Percentiles rank a stretch among this genome's conserved stretches.
phyloP scores from a whole-genome alignment of 1,140 invertebrate species.

The Drosophila lini region DNA sequence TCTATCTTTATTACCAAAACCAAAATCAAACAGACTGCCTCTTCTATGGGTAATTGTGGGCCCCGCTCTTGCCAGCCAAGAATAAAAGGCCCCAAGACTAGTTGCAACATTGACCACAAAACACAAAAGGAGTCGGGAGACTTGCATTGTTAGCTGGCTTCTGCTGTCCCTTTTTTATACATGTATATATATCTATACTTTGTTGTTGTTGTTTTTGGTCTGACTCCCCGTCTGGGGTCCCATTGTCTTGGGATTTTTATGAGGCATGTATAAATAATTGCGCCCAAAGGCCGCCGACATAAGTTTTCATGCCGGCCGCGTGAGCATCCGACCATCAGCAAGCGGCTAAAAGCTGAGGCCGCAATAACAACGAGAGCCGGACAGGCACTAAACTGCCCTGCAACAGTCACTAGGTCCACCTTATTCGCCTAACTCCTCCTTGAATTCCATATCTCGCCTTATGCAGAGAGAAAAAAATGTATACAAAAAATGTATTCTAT shows the following conservation, averaged over 20 bases:
- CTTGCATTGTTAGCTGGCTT: conserved; percentile 59
- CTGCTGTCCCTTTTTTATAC: conserved; percentile 10
- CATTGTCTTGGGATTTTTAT: conserved; percentile 83
- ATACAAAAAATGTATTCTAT: too few species aligned
- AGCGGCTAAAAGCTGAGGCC: conserved; percentile 35
- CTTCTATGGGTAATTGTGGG: conserved; percentile 41
- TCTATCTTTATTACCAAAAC: conserved; percentile 52
- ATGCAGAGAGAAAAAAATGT: conserved; percentile 1
- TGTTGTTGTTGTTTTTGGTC: conserved; percentile 17
- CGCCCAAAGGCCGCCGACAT: conserved; percentile 82
- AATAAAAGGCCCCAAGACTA: conserved; percentile 58
- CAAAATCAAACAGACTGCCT: conserved; percentile 56
- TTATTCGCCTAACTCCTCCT: conserved; percentile 39
- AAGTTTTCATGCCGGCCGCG: conserved; percentile 79
- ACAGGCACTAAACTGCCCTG: conserved; percentile 58
- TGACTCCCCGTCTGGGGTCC: conserved; percentile 29
- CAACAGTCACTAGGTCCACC: conserved; percentile 31
- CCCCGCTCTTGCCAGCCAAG: conserved; percentile 15
- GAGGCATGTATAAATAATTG: conserved; percentile 83
- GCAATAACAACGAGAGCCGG: conserved; percentile 36
- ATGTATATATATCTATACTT: neutral
- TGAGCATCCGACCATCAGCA: conserved; percentile 64
- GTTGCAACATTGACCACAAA: conserved; percentile 52
- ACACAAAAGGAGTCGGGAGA: conserved; percentile 46
- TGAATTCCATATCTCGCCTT: neutral